These are phyloP conservation scores for Macrosteles quadrilineatus DNA, from an alignment of 1,140 invertebrate genomes.

Conservation along the genomic window DNA sequence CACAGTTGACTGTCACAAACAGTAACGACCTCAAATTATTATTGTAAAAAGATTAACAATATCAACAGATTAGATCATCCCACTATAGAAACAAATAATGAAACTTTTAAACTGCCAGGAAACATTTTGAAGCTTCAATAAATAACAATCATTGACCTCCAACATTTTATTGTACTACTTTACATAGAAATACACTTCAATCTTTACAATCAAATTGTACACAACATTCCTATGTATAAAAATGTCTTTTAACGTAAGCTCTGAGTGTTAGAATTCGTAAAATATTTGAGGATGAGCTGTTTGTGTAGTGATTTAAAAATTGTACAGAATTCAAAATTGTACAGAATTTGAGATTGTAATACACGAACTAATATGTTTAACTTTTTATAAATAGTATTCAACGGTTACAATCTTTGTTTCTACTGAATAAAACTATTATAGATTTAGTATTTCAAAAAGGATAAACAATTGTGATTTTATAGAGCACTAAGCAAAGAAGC, in stretches of 20 bases:
- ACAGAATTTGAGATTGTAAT: no score
- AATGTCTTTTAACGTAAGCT: conserved; percentile 18
- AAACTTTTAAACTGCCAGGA: neutral
- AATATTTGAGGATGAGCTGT: neutral
- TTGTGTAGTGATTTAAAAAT: neutral
- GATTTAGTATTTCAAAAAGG: neutral
- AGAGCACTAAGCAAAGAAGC: no score
- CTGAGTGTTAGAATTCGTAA: neutral
- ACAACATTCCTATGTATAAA: conserved; percentile 25
- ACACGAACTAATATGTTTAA: no score
- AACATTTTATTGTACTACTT: conserved; percentile 25
- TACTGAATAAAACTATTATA: neutral
- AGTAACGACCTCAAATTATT: no score
- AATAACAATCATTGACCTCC: conserved; percentile 3
- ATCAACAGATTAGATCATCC: no score
- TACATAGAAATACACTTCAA: neutral
- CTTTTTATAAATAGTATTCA: neutral
- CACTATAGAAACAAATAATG: no score
- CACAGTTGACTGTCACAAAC: neutral
- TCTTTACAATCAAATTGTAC: neutral
- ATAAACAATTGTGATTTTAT: no score
- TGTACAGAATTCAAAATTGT: no score
- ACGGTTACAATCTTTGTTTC: neutral
- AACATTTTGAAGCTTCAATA: conserved; percentile 17
- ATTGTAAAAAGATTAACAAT: no score